A percentile compares a stretch with the other conserved stretches of the same genome.
Conservation (phyloP, 1,140 invertebrate genomes). For the Eueides isabella region DNA sequence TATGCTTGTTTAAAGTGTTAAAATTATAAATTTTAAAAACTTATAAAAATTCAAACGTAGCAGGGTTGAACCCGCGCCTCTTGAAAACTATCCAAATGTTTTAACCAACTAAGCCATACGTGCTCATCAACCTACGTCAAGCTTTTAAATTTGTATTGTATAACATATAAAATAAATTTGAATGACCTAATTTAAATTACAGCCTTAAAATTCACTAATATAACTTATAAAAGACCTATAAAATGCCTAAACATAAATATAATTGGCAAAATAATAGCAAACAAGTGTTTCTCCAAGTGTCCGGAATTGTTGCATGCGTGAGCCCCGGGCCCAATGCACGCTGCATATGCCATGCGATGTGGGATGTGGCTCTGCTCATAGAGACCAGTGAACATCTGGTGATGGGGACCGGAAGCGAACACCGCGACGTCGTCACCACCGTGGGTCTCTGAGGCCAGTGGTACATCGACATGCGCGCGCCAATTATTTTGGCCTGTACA, state of each 20-base stretch:
- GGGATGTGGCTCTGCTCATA: constrained; percentile 85
- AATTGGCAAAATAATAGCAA: neutral
- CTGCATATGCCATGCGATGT: constrained; percentile 83
- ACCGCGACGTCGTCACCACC: constrained; percentile 87
- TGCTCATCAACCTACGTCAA: too few relatives aligned
- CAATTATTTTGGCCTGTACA: constrained; percentile 50
- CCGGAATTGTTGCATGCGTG: neutral
- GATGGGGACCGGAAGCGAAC: constrained; percentile 84
- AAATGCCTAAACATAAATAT: neutral
- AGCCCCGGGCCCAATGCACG: constrained; percentile 56
- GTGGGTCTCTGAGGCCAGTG: constrained; percentile 76
- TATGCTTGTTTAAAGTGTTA: too few relatives aligned
- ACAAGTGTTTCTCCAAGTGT: neutral
- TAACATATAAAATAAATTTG: too few relatives aligned
- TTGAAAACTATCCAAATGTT: too few relatives aligned
- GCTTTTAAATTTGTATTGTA: too few relatives aligned
- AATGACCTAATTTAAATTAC: too few relatives aligned
- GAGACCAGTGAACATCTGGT: constrained; percentile 83
- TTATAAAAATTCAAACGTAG: too few relatives aligned
- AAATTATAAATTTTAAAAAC: too few relatives aligned
- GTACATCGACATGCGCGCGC: constrained; percentile 67
- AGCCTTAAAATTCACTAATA: neutral
- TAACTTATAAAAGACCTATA: neutral
- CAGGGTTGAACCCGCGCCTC: too few relatives aligned
- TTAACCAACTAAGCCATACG: too few relatives aligned